Conservation (phyloP, 2,888 invertebrate genomes). For the Andricus quercusramuli region DNA sequence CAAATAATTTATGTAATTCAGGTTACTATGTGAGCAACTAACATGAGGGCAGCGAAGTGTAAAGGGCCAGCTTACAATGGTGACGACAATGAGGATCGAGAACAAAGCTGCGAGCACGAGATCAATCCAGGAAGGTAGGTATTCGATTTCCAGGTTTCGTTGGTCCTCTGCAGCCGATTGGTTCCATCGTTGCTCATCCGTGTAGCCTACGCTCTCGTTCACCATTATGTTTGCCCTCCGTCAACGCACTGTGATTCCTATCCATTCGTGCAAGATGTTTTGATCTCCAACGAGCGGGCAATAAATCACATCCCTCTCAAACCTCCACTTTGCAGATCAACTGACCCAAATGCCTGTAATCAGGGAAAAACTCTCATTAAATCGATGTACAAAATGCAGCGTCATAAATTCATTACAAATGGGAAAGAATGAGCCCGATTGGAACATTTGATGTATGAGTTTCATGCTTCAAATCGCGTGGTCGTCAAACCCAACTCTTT, state of each 20-base stretch:
- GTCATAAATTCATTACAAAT: background rate
- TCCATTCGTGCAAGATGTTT: slow-evolving; percentile 46
- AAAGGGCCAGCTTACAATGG: slow-evolving; percentile 70
- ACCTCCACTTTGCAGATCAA: slow-evolving; percentile 9
- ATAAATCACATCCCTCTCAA: slow-evolving; percentile 24
- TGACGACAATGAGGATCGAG: slow-evolving; percentile 75
- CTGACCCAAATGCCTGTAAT: slow-evolving; percentile 1
- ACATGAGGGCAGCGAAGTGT: slow-evolving; percentile 24
- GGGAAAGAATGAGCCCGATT: background rate
- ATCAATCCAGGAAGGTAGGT: slow-evolving; percentile 71
- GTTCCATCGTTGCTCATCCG: slow-evolving; percentile 42
- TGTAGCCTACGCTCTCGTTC: slow-evolving; percentile 49
- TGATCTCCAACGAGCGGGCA: slow-evolving; percentile 21
- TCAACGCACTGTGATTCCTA: slow-evolving; percentile 28
- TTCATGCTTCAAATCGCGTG: background rate
- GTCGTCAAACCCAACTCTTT: too few relatives aligned
- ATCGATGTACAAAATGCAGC: background rate
- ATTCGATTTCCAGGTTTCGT: slow-evolving; percentile 50
- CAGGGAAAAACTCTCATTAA: background rate
- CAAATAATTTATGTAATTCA: background rate
- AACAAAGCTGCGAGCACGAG: slow-evolving; percentile 72
- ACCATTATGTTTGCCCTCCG: slow-evolving; percentile 51
- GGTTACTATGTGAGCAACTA: slow-evolving; percentile 15
- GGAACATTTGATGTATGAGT: background rate
- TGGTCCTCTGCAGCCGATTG: slow-evolving; percentile 37